Conservation (phyloP, 64 coral and sea anemone genomes). For the Exaiptasia diaphana region DNA sequence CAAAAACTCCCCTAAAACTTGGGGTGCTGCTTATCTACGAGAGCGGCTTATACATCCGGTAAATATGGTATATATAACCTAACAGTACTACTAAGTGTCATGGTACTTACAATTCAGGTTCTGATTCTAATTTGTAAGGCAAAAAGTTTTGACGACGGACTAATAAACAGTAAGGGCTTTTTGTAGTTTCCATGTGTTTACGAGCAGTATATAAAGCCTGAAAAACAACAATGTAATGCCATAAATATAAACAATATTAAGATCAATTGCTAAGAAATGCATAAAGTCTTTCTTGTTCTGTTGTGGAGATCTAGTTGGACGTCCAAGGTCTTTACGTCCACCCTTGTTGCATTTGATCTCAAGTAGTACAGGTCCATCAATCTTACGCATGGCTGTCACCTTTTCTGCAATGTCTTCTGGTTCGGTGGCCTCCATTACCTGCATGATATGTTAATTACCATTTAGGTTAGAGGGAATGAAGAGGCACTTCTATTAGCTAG, state of each 20-base stretch:
- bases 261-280: conserved; percentile 97
- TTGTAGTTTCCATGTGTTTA: conserved; percentile 97
- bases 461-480: not conserved
- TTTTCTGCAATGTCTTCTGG: conserved; percentile 76
- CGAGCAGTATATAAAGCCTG: conserved; percentile 93
- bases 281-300: conserved; percentile 98
- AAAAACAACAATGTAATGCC: not conserved
- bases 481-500: not conserved
- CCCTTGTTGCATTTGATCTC: conserved; percentile 89
- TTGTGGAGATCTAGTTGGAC: conserved; percentile 86
- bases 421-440: conserved; percentile 72
- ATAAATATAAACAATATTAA: not conserved
- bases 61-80: no score
- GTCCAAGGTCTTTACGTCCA: conserved; percentile 87
- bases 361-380: conserved; percentile 79
- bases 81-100: no score
- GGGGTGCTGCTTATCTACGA: no score
- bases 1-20: no score
- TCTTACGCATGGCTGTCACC: conserved; percentile 48
- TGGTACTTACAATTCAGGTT: conserved; percentile 64
- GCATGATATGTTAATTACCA: not conserved
- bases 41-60: no score
- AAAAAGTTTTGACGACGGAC: conserved; percentile 91
- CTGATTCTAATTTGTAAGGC: conserved; percentile 72
- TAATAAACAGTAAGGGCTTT: conserved; percentile 93